Evolutionary conservation across 1,140 invertebrate species (phyloP).

Genomic region (Ceratoteleas bidentatus): DNA sequence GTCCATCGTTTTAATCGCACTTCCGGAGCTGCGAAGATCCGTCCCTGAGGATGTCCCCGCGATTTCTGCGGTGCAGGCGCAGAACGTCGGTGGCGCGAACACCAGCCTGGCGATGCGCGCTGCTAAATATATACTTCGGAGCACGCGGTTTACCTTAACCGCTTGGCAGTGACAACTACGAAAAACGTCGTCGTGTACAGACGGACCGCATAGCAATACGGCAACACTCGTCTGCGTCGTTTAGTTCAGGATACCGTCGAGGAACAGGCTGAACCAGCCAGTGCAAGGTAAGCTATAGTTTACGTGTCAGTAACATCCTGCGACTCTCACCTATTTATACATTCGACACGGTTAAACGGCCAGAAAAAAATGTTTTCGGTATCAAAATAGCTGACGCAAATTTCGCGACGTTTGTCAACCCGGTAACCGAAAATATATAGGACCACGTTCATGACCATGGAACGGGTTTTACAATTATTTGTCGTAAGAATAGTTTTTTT

Average conservation of each 20-base stretch:
- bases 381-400: too few species aligned
- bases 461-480: too few species aligned
- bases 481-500: too few species aligned
- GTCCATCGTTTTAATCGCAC: too few species aligned
- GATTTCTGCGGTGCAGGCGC: constrained; percentile 54
- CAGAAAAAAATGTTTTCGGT: too few species aligned
- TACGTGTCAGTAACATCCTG: too few species aligned
- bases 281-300: not conserved
- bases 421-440: too few species aligned
- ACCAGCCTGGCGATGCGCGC: constrained; percentile 36
- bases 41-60: constrained; percentile 44
- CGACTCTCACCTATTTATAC: too few species aligned
- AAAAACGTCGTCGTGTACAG: constrained; percentile 32
- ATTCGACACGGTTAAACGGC: too few species aligned
- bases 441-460: too few species aligned
- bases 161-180: constrained; percentile 41
- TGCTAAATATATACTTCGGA: constrained; percentile 64
- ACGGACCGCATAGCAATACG: not conserved
- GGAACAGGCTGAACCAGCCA: not conserved
- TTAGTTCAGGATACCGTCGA: not conserved
- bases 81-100: constrained; percentile 49
- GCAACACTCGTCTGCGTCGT: constrained; percentile 1
- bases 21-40: constrained; percentile 7
- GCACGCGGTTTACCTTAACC: constrained; percentile 53
- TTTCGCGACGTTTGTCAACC: too few species aligned